Base-by-base conservation (phyloP, 2,797 vertebrate species). In the Ctenochaetus hawaiiensis region DNA sequence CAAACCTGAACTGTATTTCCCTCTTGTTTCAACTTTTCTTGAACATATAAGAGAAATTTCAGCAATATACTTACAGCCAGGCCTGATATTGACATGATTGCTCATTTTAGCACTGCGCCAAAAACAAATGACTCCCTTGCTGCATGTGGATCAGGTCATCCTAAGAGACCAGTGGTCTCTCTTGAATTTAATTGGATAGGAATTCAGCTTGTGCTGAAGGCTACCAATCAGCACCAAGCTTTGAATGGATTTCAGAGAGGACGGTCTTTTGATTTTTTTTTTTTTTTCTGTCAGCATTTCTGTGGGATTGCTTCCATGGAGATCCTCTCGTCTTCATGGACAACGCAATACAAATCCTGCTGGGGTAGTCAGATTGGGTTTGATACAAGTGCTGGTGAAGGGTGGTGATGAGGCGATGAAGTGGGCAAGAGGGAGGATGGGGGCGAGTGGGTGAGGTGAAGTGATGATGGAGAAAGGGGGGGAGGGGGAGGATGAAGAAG, bases 301-400 rank as follows among this genome's bases (percentile, higher is more conserved):
- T 62, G 22, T 0, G 0, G 54, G 62, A 63, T 61, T 20, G 30
- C 71, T 71, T 72, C 51, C 49, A 63, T 68, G 64, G 23, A 78
- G 61, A 76, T 47, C 61, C 47, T 51, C 23, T 26, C 11, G 37
- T 71, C 48, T 54, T 56, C 20, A 14, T 43, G n/a, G 62, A 67
- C 53, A 14, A 43, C 12, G 20, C 41, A 12, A 23, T 26, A 18
- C 45, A 65, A 73, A 87, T 85, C 62, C 61, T 58, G 77, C 80
- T 80, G 76, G 43, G 63, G 77, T 80, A 18, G 72, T 87, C 75
- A 86, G 77, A 89, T 78, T 48, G 44, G 62, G 44, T 78, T 83
- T 80, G 81, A 83, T 87, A 74, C 54, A 82, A 80, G 73, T 48
- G 45, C 43, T 17, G 6, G 53, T 72, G 70, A 78, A 73, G 80